These are phyloP conservation scores for Drosophila rellima DNA, from an alignment of 2,888 invertebrate species.

Conservation along the genomic window DNA sequence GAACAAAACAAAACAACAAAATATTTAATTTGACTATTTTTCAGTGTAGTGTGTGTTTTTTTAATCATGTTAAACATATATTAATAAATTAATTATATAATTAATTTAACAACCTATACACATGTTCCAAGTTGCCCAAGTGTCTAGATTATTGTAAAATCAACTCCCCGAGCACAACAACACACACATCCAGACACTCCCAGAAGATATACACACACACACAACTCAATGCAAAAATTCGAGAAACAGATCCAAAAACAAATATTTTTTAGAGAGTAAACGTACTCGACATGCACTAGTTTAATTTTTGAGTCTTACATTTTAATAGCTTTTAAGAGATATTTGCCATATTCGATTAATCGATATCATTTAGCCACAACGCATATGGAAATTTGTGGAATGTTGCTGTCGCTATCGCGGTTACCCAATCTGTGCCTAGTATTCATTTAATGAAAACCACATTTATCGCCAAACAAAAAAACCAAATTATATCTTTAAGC, in stretches of 20 bases:
- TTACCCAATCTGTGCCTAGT: slow-evolving; percentile 86
- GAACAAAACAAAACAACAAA: slow-evolving; percentile 50
- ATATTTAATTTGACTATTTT: slow-evolving; percentile 36
- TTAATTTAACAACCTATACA: slow-evolving; percentile 82
- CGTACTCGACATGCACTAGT: slow-evolving; percentile 45
- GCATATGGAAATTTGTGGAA: slow-evolving; percentile 85
- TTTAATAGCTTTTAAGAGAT: slow-evolving; percentile 47
- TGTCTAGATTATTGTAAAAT: slow-evolving; percentile 58
- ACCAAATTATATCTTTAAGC: slow-evolving; percentile 53
- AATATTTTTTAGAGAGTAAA: slow-evolving; percentile 9
- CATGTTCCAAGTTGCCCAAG: slow-evolving; percentile 76
- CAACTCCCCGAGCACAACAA: slow-evolving; percentile 63
- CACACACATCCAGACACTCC: slow-evolving; percentile 66
- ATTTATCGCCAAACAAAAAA: slow-evolving; percentile 40
- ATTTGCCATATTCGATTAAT: slow-evolving; percentile 27
- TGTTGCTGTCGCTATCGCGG: slow-evolving; percentile 87
- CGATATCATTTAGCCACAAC: slow-evolving; percentile 56
- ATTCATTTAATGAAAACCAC: slow-evolving; percentile 65
- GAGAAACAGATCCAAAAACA: slow-evolving; percentile 31
- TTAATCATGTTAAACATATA: slow-evolving; percentile 52
- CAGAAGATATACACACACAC: slow-evolving; percentile 51
- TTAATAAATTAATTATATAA: slow-evolving; percentile 52
- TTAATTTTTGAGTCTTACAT: slow-evolving; percentile 40
- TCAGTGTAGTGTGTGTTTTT: slow-evolving; percentile 83
- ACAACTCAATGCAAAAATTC: slow-evolving; percentile 35